Percentiles rank a stretch among this genome's conserved stretches.
These are phyloP conservation scores for Dufourea novaeangliae DNA, from an alignment of 1,140 invertebrate species.

Conservation along the genomic window DNA sequence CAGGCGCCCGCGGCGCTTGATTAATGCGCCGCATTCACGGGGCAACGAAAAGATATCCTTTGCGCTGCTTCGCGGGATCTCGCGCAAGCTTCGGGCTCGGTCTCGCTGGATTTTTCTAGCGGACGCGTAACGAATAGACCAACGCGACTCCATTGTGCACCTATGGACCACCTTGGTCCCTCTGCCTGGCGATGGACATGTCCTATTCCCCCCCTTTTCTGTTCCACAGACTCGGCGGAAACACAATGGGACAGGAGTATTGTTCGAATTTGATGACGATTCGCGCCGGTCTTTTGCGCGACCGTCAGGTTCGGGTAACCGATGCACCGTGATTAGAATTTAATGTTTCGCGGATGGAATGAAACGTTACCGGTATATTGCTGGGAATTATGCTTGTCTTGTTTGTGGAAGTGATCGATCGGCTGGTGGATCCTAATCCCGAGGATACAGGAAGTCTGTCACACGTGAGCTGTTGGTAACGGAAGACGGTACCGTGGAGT, in stretches of 20 bases:
- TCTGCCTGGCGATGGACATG: conserved; percentile 14
- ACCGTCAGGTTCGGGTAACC: not conserved
- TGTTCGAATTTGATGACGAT: not conserved
- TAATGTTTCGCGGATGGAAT: too few species aligned
- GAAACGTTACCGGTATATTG: too few species aligned
- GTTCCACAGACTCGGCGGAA: not conserved
- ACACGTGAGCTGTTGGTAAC: too few species aligned
- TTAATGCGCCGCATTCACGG: conserved; percentile 79
- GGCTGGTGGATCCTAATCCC: too few species aligned
- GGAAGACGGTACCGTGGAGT: too few species aligned
- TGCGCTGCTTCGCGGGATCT: conserved; percentile 71
- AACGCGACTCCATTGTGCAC: not conserved
- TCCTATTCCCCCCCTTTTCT: not conserved
- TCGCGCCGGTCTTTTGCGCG: not conserved
- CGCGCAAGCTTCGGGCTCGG: conserved; percentile 49
- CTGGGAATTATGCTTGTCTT: too few species aligned
- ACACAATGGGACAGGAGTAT: not conserved
- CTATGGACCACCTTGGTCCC: not conserved
- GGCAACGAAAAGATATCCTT: conserved; percentile 78
- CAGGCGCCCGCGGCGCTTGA: conserved; percentile 80
- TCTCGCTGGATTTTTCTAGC: conserved; percentile 42
- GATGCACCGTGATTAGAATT: not conserved
- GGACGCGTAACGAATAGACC: conserved; percentile 30
- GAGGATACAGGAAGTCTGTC: too few species aligned
- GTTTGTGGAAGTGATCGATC: too few species aligned